Evolutionary conservation across 2,797 vertebrate genomes (phyloP).

Genomic region (Spea hammondii): DNA sequence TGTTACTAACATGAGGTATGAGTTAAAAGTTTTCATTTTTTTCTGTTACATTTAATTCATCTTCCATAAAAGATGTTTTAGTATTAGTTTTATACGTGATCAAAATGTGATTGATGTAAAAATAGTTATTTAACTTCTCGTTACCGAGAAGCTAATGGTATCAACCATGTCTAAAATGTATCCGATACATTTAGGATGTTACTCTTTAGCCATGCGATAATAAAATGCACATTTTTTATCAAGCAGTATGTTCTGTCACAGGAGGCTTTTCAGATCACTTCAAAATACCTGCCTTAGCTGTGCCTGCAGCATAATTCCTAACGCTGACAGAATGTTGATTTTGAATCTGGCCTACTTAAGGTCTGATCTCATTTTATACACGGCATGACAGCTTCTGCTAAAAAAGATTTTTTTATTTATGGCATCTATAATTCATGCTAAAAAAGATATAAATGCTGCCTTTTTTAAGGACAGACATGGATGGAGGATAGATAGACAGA

Average conservation of each 20-base stretch:
- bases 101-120: too few relatives aligned
- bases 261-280: slow-evolving; percentile 24
- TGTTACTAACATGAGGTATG: too few relatives aligned
- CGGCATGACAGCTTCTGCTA: slow-evolving; percentile 18
- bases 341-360: slow-evolving; percentile 44
- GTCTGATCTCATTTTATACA: slow-evolving; percentile 35
- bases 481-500: too few relatives aligned
- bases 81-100: too few relatives aligned
- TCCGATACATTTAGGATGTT: background rate
- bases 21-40: too few relatives aligned
- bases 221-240: slow-evolving; percentile 44
- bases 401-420: slow-evolving; percentile 36
- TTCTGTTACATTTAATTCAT: too few relatives aligned
- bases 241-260: slow-evolving; percentile 43
- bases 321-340: slow-evolving; percentile 49
- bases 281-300: slow-evolving; percentile 43
- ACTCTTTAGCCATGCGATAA: slow-evolving; percentile 32
- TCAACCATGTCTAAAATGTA: background rate
- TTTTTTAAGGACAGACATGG: background rate
- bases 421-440: slow-evolving; percentile 33
- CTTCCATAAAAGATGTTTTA: too few relatives aligned
- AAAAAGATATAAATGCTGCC: too few relatives aligned
- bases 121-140: too few relatives aligned
- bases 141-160: background rate
- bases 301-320: slow-evolving; percentile 40